Percentiles rank a stretch among this genome's conserved stretches.
phyloP scores from a whole-genome alignment of 2,113 vertebrate genomes.

The Tiliqua scincoides region DNA sequence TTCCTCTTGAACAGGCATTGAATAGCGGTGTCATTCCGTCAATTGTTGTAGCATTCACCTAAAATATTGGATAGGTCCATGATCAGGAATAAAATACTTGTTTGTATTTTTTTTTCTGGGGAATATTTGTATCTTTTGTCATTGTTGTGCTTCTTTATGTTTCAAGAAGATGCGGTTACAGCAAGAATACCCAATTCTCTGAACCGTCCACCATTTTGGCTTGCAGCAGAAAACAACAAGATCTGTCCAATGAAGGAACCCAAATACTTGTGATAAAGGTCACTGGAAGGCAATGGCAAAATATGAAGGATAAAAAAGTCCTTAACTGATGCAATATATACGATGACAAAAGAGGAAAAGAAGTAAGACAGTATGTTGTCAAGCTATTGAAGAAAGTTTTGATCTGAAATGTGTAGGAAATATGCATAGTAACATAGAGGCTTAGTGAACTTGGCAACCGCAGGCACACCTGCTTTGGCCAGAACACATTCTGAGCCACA shows the following conservation, averaged over 20 bases:
- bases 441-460: no score
- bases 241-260: background rate
- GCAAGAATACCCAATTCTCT: background rate
- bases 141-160: background rate
- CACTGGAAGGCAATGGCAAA: background rate
- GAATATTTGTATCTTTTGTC: background rate
- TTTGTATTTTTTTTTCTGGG: background rate
- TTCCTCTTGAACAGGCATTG: conserved; percentile 90
- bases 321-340: background rate
- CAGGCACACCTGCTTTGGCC: no score
- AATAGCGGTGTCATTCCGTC: conserved; percentile 93
- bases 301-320: background rate
- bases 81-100: conserved; percentile 12
- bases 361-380: background rate
- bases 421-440: no score
- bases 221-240: background rate
- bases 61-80: conserved; percentile 42
- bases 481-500: no score
- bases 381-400: background rate
- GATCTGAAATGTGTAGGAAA: no score
- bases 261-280: background rate
- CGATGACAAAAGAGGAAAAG: background rate
- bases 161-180: background rate
- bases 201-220: background rate
- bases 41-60: conserved; percentile 93